Evolutionary conservation across 2,113 vertebrate species (phyloP), one percentile per base, ranked within the genome.

Genomic region (Onychostruthus taczanowskii): DNA sequence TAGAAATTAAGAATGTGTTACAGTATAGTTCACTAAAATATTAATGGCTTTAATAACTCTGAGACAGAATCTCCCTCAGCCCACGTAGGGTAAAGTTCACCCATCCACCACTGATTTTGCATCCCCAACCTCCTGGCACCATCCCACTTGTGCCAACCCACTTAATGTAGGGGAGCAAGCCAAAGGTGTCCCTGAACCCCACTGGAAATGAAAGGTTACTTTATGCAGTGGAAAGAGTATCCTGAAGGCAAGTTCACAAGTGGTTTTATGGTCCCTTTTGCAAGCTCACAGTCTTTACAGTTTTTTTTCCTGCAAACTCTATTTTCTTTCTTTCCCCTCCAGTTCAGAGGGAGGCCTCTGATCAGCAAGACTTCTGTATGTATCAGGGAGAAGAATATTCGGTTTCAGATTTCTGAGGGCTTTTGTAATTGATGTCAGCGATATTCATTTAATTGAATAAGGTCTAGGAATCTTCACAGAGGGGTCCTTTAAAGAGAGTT

Each of bases 41-140:
- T 91, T 94, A 84, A 94, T 91, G 41, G 12, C 39, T 79, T 84
- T 92, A 96, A 87, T 91, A 84, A 87, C 47, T 63, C 39, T 55
- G 61, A 87, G 44, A 81, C 6, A 68, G 44, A 17, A 73, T 61
- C 47, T 87, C 30, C 31, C 22, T 74, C 31, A 15, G 69, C 80
- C 76, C 41, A 68, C 2, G 0, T 47, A n/a, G 16, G 27, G n/a
- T 13, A 67, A 72, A 91, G 50, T 69, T 92, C 63, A 73, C 26
- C 31, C 56, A 14, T n/a, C 49, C 55, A 35, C 33, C 18, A 21
- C 37, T 76, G 52, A 27, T 9, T 52, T 58, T 79, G 17, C n/a
- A 59, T 86, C 59, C 64, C 14, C 31, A 73, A 4, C 41, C 39
- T 76, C 43, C 44, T 56, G 67, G 79, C 75, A 82, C 53, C 59